phyloP scores from a whole-genome alignment of 2,113 vertebrate genomes.

The Cromileptes altivelis region DNA sequence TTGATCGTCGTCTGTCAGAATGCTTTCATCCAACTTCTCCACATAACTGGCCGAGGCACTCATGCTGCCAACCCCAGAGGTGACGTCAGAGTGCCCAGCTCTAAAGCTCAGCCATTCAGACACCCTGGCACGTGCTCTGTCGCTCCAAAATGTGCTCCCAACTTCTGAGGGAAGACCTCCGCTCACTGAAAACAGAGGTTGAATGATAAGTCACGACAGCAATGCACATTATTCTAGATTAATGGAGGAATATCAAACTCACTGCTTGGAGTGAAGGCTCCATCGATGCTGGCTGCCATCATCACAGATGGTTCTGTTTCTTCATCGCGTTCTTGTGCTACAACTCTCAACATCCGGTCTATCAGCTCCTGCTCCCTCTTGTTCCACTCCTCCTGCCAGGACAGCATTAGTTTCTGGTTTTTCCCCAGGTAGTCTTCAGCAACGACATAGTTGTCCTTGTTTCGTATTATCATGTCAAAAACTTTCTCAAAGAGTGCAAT shows the following conservation, averaged over 20 bases:
- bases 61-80: constrained; percentile 26
- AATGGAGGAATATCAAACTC: background rate
- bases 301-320: background rate
- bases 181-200: constrained; percentile 28
- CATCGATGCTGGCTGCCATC: constrained; percentile 15
- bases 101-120: constrained; percentile 9
- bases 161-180: constrained; percentile 25
- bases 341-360: constrained; percentile 28
- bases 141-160: background rate
- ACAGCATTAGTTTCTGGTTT: background rate
- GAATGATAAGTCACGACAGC: background rate
- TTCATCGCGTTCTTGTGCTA: constrained; percentile 18
- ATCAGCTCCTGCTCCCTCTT: constrained; percentile 45
- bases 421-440: background rate
- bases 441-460: constrained; percentile 21
- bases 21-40: background rate
- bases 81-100: background rate
- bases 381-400: constrained; percentile 27
- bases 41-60: background rate
- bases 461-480: constrained; percentile 9
- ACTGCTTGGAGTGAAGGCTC: constrained; percentile 30
- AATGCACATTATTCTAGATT: background rate
- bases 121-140: background rate
- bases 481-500: background rate
- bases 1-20: background rate